Conservation (phyloP, 2,888 invertebrate species). For the Habroteleia sp. region DNA sequence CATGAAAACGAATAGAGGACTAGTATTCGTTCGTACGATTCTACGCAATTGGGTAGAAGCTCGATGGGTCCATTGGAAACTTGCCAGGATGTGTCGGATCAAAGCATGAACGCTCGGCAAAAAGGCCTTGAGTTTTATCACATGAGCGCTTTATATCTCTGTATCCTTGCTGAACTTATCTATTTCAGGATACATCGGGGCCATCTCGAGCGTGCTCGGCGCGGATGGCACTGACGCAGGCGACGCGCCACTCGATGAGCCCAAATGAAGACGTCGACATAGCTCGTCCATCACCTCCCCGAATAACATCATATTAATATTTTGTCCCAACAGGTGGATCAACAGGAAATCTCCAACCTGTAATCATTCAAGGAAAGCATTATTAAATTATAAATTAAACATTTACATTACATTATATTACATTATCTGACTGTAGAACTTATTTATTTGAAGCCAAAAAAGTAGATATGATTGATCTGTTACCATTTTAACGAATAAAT, state of each 20-base stretch:
- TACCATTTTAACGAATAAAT: no score
- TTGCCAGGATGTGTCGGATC: conserved; percentile 43
- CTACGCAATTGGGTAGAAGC: conserved; percentile 47
- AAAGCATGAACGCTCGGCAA: conserved; percentile 45
- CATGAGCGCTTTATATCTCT: conserved; percentile 85
- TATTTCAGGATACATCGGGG: conserved; percentile 91
- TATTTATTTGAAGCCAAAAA: no score
- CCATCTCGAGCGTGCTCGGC: conserved; percentile 93
- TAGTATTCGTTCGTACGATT: conserved; percentile 60
- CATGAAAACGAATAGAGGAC: conserved; percentile 55
- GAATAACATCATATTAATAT: conserved; percentile 91
- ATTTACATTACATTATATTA: no score
- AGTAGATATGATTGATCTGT: no score
- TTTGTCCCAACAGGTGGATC: conserved; percentile 91
- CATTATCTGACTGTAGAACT: no score
- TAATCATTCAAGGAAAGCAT: no score
- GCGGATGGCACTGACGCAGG: conserved; percentile 86
- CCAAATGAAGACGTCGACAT: conserved; percentile 86
- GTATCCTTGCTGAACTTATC: conserved; percentile 91
- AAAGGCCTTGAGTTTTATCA: conserved; percentile 58
- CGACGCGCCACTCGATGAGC: conserved; percentile 85
- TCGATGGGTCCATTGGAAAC: conserved; percentile 52
- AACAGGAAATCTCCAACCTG: conserved; percentile 94
- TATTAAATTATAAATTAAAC: no score
- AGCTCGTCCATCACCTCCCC: conserved; percentile 90